Conservation (phyloP, 1,140 invertebrate species). For the Gonatopus flavifemur region DNA sequence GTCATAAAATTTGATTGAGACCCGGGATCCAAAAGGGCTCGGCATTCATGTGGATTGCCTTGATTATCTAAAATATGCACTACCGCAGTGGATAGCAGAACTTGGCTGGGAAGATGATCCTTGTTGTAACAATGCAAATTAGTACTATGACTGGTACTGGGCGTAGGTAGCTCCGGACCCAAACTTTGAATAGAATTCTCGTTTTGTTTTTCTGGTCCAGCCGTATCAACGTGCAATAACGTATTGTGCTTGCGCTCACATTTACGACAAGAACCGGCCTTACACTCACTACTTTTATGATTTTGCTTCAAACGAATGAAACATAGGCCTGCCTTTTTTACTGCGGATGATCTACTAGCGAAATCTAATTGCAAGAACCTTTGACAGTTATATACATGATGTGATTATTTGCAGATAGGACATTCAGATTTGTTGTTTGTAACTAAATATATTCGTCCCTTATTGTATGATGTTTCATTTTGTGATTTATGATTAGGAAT, state of each 20-base stretch:
- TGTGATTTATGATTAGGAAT: too few relatives aligned
- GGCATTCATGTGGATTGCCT: too few relatives aligned
- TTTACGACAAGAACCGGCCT: not conserved
- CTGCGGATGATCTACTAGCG: not conserved
- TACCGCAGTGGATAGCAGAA: conserved; percentile 1
- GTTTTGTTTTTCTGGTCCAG: not conserved
- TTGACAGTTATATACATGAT: not conserved
- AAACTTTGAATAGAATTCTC: not conserved
- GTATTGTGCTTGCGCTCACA: conserved; percentile 3
- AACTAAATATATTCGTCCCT: too few relatives aligned
- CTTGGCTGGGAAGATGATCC: not conserved
- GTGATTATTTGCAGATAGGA: not conserved
- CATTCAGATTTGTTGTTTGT: too few relatives aligned
- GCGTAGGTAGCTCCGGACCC: not conserved
- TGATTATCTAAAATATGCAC: too few relatives aligned
- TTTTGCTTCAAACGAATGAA: conserved; percentile 1
- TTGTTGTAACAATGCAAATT: not conserved
- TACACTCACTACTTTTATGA: conserved; percentile 4
- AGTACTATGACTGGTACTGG: not conserved
- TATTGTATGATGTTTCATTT: too few relatives aligned
- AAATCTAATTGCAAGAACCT: not conserved
- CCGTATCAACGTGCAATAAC: not conserved
- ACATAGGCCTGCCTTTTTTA: not conserved
- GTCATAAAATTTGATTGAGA: not conserved
- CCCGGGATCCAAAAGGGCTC: not conserved